phyloP scores from a whole-genome alignment of 53 echinoderm and acorn worm species.

The Mesocentrotus franciscanus region DNA sequence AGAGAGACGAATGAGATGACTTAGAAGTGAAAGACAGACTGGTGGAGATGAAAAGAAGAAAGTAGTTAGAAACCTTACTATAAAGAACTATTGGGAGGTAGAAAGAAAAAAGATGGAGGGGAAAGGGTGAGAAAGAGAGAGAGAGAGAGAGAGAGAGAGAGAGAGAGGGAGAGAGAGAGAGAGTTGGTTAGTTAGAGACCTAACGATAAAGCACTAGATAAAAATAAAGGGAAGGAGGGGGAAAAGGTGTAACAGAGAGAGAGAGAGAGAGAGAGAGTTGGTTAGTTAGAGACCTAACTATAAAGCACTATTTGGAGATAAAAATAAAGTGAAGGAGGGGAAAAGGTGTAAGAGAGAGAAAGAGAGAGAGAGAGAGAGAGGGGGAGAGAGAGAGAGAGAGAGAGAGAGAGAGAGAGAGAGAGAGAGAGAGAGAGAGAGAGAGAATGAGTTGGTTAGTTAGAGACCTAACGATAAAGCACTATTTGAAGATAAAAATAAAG shows the following conservation, averaged over 20 bases:
- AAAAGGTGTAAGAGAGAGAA: too few species aligned
- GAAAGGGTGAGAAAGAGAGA: background rate
- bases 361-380: too few species aligned
- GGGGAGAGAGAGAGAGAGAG: too few species aligned
- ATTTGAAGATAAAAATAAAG: too few species aligned
- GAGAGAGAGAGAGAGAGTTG: constrained; percentile 20
- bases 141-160: background rate
- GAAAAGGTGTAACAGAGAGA: background rate
- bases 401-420: too few species aligned
- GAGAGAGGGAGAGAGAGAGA: background rate
- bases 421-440: constrained; percentile 25
- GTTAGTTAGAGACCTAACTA: too few species aligned
- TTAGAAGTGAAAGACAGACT: constrained; percentile 3
- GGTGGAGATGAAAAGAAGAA: background rate
- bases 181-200: too few species aligned
- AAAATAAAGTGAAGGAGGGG: background rate
- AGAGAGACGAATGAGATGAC: background rate
- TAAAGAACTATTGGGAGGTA: background rate
- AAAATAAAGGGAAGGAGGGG: background rate
- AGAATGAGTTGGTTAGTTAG: too few species aligned
- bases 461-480: too few species aligned
- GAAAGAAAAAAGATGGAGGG: background rate
- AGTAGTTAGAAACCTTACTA: background rate
- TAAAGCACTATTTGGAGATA: too few species aligned
- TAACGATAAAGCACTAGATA: too few species aligned